Percentiles rank a stretch among this genome's conserved stretches.
phyloP scores from a whole-genome alignment of 2,888 invertebrate species.

The Drosophila multiciliata region DNA sequence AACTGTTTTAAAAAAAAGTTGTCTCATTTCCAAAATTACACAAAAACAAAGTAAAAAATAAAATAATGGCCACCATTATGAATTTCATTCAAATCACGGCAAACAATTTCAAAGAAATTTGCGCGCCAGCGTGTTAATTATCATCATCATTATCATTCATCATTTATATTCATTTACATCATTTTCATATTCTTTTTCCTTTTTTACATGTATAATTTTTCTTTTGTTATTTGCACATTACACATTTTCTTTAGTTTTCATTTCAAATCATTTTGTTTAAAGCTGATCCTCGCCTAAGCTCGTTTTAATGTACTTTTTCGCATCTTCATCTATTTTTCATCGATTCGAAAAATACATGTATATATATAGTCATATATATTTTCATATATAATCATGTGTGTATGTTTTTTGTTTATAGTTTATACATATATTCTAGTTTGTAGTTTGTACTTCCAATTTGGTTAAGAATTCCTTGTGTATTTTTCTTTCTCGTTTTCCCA shows the following conservation, averaged over 20 bases:
- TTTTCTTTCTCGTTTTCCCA: constrained; percentile 49
- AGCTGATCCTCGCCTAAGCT: constrained; percentile 69
- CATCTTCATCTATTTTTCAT: constrained; percentile 20
- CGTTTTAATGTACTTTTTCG: constrained; percentile 38
- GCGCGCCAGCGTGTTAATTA: constrained; percentile 47
- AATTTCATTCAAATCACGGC: constrained; percentile 84
- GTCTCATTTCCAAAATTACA: constrained; percentile 70
- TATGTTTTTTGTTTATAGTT: constrained; percentile 47
- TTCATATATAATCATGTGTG: constrained; percentile 32
- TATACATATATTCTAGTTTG: constrained; percentile 80
- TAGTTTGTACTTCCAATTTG: constrained; percentile 81
- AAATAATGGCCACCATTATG: constrained; percentile 83
- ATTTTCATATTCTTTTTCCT: constrained; percentile 7
- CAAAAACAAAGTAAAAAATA: neutral
- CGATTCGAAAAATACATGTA: constrained; percentile 50
- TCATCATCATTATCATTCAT: constrained; percentile 22
- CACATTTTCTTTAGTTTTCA: constrained; percentile 1
- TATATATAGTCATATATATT: constrained; percentile 17
- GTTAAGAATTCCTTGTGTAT: constrained; percentile 82
- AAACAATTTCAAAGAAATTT: constrained; percentile 80
- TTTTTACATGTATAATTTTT: constrained; percentile 22
- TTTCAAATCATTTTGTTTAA: constrained; percentile 35
- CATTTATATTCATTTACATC: constrained; percentile 5
- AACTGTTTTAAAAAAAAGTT: constrained; percentile 54
- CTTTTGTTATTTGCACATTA: neutral